phyloP scores from a whole-genome alignment of 2,888 invertebrate genomes.

The Eremobia ochroleuca region DNA sequence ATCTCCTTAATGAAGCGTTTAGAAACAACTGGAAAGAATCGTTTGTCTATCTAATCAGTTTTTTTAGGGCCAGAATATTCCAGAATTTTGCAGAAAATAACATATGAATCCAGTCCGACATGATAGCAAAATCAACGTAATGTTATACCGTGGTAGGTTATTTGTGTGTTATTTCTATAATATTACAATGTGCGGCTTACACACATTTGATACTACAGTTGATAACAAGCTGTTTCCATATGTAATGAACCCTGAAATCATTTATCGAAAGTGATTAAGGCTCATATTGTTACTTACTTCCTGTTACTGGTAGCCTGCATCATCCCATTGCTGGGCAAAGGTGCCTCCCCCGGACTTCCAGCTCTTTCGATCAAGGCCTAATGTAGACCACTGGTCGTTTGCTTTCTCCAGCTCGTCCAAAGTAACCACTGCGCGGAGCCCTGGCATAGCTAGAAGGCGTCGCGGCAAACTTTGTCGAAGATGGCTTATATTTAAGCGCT shows the following conservation, averaged over 20 bases:
- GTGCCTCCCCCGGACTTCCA: not conserved
- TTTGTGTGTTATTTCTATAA: conserved; percentile 57
- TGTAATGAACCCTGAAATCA: not conserved
- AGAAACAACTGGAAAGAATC: not conserved
- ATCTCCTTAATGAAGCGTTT: not conserved
- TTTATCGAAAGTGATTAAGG: not conserved
- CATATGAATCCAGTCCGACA: conserved; percentile 20
- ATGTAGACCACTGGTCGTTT: not conserved
- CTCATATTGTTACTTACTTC: not conserved
- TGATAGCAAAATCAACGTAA: conserved; percentile 47
- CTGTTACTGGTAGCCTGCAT: not conserved
- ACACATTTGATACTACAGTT: conserved; percentile 40
- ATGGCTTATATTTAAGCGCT: not conserved
- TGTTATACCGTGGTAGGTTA: conserved; percentile 53
- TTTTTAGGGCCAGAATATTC: not conserved
- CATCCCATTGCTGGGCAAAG: not conserved
- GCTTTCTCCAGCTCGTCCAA: not conserved
- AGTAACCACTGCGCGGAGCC: too few relatives aligned
- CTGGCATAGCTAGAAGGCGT: not conserved
- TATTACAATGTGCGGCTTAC: conserved; percentile 21
- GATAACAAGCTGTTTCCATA: not conserved
- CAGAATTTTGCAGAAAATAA: not conserved
- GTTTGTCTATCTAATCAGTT: not conserved
- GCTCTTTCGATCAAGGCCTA: too few relatives aligned
- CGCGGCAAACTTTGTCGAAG: too few relatives aligned